Percentiles rank a stretch among this genome's conserved stretches.
These are phyloP conservation scores for Echinometra lucunter DNA, from an alignment of 53 echinoderm and acorn worm species.

Conservation along the genomic window DNA sequence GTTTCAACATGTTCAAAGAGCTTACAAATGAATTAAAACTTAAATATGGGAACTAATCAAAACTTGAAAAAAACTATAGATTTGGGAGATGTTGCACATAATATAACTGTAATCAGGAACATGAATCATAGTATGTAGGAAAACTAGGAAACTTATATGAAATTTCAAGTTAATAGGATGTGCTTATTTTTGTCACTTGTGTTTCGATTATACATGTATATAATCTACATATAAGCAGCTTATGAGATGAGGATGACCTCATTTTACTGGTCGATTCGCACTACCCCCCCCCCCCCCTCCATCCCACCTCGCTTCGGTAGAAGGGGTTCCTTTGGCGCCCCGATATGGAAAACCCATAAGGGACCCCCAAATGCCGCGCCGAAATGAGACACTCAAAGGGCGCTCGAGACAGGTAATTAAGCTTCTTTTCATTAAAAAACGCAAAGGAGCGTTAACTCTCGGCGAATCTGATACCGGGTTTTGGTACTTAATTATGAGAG, in stretches of 20 bases:
- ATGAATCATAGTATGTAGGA: no score
- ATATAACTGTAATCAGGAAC: no score
- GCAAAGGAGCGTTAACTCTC: slow-evolving; percentile 35
- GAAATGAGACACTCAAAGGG: background rate
- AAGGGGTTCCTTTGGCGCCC: background rate
- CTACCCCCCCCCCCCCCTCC: background rate
- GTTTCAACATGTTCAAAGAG: no score
- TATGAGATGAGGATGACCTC: background rate
- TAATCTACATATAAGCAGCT: no score
- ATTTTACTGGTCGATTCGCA: background rate
- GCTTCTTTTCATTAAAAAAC: slow-evolving; percentile 66
- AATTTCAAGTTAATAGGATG: background rate
- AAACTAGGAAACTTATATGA: no score
- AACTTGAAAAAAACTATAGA: no score
- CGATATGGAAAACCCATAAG: slow-evolving; percentile 39
- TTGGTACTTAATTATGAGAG: slow-evolving; percentile 32
- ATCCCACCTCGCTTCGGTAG: background rate
- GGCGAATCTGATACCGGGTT: slow-evolving; percentile 19
- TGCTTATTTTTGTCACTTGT: background rate
- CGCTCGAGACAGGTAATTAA: slow-evolving; percentile 59
- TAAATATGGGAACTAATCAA: no score
- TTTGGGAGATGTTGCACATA: no score
- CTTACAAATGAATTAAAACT: no score
- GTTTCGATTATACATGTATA: background rate
- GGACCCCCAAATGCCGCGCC: slow-evolving; percentile 4